phyloP scores from a whole-genome alignment of 2,797 vertebrate species.

The Diplodus puntazzo region DNA sequence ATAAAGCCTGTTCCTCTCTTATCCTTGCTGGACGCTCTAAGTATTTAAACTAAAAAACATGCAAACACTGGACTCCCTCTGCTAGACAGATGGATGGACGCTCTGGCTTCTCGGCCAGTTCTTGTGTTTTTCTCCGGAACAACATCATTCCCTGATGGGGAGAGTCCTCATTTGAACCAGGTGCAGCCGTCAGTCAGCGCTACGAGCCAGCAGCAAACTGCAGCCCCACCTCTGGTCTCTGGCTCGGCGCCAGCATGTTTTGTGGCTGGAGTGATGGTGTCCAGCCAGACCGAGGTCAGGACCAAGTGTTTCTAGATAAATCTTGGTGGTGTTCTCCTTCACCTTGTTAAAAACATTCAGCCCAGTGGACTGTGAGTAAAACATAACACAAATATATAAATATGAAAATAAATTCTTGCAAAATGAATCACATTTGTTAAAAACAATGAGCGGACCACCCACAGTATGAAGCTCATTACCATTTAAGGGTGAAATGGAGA shows the following conservation, averaged over 20 bases:
- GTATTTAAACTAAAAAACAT: conserved; percentile 21
- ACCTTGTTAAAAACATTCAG: background rate
- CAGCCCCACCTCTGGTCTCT: conserved; percentile 14
- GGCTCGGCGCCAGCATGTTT: conserved; percentile 12
- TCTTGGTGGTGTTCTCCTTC: background rate
- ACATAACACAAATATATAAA: background rate
- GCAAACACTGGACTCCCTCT: conserved; percentile 35
- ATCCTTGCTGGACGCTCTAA: background rate
- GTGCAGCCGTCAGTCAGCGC: conserved; percentile 26
- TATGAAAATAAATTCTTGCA: background rate
- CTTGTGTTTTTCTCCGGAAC: conserved; percentile 22
- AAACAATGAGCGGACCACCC: conserved; percentile 39
- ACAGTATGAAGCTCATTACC: conserved; percentile 40
- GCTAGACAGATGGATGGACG: conserved; percentile 37
- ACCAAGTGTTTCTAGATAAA: conserved; percentile 9
- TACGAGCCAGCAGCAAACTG: conserved; percentile 9
- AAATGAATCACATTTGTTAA: background rate
- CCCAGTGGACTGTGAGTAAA: background rate
- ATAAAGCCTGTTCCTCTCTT: conserved; percentile 4
- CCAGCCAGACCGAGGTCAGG: background rate
- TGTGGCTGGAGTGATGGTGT: conserved; percentile 7
- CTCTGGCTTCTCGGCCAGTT: conserved; percentile 12
- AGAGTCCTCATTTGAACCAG: conserved; percentile 54
- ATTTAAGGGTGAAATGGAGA: conserved; percentile 31
- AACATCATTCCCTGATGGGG: conserved; percentile 22